Base-by-base conservation (phyloP, 2,888 invertebrate species). In the Ophonus ardosiacus region DNA sequence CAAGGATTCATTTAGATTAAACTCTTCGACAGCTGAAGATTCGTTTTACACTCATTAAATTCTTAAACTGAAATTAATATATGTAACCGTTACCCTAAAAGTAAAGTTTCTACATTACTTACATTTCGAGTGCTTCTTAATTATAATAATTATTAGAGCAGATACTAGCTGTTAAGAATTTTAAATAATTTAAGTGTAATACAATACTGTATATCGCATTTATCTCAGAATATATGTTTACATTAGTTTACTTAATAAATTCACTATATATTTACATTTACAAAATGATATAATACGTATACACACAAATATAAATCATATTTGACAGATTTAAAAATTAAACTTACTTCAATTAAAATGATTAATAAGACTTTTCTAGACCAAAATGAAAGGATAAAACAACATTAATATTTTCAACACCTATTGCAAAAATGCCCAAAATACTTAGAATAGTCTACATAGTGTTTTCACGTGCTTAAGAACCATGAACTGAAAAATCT, bases 111-210 rank as follows among this genome's bases (percentile, higher is more conserved):
- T 43, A 74, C 1, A 43, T 74, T 21, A 4, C 13, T 15, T 40
- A 71, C n/a, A 71, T 43, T 40, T 74, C 40, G 43, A 31, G 38
- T 68, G 15, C 17, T 74, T 74, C 71, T 74, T 74, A 40, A 74
- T 74, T 74, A 74, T 43, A 74, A 74, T 74, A 74, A 74, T 74
- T 74, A 74, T 40, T 74, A 74, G 71, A 74, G 71, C 71, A 18
- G 40, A 43, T 43, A 74, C 71, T 40, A 38, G 71, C 71, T 8
- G 71, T 74, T 43, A 74, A 74, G 71, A 74, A 74, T 74, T 74
- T 43, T 74, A 74, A 74, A 74, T 74, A 74, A 68, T 68, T 68
- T 31, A 68, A 24, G 18, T 74, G 71, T 43, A 74, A 43, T 43
- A 74, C 71, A 43, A 74, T 74, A 74, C 71, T 15, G 10, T 74